Base-by-base conservation (phyloP, 2,888 invertebrate genomes). In the Cyclophora punctaria region DNA sequence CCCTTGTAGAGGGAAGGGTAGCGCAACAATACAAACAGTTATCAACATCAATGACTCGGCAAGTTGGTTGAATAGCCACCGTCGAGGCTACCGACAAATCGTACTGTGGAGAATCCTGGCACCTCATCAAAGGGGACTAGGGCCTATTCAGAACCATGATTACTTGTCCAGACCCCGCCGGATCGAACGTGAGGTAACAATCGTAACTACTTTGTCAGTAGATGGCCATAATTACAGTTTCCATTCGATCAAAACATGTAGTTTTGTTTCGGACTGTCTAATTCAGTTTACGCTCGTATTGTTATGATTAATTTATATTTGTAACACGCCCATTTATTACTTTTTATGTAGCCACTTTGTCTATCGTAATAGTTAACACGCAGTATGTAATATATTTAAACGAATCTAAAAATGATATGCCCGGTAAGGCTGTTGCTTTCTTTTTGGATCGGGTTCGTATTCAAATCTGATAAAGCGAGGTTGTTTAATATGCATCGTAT, bases 1-100 rank as follows among this genome's bases (percentile, higher is more conserved):
- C 69, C 63, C 69, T 72, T 75, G 68, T 69, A 66, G 72, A 66
- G 76, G 72, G 67, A 72, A 66, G 76, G 72, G 72, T 70, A 66
- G 63, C 66, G 74, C 68, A 75, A 78, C 68, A 75, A 78, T 74
- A 76, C 72, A 81, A 80, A 82, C 78, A 82, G 81, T 83, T 81
- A 84, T 80, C 80, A 83, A 79, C 75, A 73, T 71, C 73, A 78
- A 78, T 86, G 87, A 88, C 82, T 64, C 48, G 49, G 85, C 87
- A 82, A 64, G 64, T 78, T 75, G 57, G 56, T 53, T 78, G 69
- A 78, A 82, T 74, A 75, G 70, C 55, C 50, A 53, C 57, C 60
- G 57, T 53, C 57, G 59, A 63, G 63, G 80, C 83, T 85, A 81
- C 85, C 77, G 79, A 78, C 70, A 66, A 78, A 78, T 80, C 73